Conservation (phyloP, 2,797 vertebrate genomes). For the Limnodromus scolopaceus region DNA sequence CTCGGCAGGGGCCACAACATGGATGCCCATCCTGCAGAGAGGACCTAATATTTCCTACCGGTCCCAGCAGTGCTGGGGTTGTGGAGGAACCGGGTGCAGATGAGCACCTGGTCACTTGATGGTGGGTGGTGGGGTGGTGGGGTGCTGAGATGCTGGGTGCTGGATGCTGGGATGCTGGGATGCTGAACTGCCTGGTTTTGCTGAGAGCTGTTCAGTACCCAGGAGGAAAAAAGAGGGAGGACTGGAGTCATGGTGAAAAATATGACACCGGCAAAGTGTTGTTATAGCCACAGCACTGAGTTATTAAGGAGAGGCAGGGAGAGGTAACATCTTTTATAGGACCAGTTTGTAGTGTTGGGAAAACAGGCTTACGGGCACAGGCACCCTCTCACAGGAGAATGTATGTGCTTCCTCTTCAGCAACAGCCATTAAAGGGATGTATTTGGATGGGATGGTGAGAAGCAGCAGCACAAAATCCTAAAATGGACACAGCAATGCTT, state of each 20-base stretch:
- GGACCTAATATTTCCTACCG: not conserved
- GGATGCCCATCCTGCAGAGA: not conserved
- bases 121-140: not conserved
- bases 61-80: not conserved
- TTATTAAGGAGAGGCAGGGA: not conserved
- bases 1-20: fast-evolving
- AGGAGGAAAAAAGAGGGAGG: not conserved
- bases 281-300: not conserved
- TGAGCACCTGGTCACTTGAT: not conserved
- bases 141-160: not conserved
- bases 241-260: not conserved
- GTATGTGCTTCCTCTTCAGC: not conserved
- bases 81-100: not conserved
- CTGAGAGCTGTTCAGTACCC: not conserved
- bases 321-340: slow-evolving; percentile 23
- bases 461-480: slow-evolving; percentile 5
- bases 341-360: not conserved
- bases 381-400: not conserved
- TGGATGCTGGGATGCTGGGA: not conserved
- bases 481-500: not conserved
- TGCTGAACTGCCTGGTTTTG: not conserved
- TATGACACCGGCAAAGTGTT: not conserved
- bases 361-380: not conserved
- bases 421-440: slow-evolving; percentile 40
- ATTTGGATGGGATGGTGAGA: not conserved